Conservation (phyloP, 2,888 invertebrate genomes). For the Agrochola litura region DNA sequence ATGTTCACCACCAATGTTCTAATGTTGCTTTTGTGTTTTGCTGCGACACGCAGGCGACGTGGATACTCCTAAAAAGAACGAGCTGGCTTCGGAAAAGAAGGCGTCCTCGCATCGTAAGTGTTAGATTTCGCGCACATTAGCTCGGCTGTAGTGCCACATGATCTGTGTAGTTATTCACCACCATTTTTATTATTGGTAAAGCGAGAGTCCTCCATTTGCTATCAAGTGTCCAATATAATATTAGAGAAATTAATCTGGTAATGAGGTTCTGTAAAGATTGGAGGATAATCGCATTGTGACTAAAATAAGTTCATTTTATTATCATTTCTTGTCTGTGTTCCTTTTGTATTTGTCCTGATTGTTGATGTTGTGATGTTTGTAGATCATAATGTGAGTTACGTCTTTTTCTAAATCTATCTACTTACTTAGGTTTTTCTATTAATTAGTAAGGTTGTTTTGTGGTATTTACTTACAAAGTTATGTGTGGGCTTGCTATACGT, state of each 20-base stretch:
- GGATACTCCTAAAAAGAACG: slow-evolving; percentile 89
- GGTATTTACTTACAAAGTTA: slow-evolving; percentile 54
- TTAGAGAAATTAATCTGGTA: slow-evolving; percentile 15
- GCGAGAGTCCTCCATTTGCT: slow-evolving; percentile 70
- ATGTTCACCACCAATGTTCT: slow-evolving; percentile 83
- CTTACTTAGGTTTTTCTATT: slow-evolving; percentile 46
- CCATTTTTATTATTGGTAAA: slow-evolving; percentile 62
- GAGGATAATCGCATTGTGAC: slow-evolving; percentile 70
- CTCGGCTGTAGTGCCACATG: slow-evolving; percentile 66
- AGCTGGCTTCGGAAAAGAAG: slow-evolving; percentile 89
- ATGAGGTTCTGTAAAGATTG: slow-evolving; percentile 48
- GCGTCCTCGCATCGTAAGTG: slow-evolving; percentile 89
- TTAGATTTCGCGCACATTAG: slow-evolving; percentile 85
- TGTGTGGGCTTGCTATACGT: slow-evolving; percentile 54
- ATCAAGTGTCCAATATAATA: slow-evolving; percentile 19
- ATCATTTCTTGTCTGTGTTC: slow-evolving; percentile 63
- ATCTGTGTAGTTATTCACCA: slow-evolving; percentile 58
- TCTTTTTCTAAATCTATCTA: slow-evolving; percentile 38
- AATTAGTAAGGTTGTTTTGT: slow-evolving; percentile 49
- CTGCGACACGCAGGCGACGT: slow-evolving; percentile 88
- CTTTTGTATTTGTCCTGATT: slow-evolving; percentile 65
- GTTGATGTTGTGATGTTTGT: slow-evolving; percentile 69
- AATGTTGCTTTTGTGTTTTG: slow-evolving; percentile 90
- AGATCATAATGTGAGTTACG: slow-evolving; percentile 49
- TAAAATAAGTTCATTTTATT: slow-evolving; percentile 57